These are phyloP conservation scores for Brachionus asplanchnoidis DNA, from an alignment of 1,140 invertebrate species.

Conservation along the genomic window DNA sequence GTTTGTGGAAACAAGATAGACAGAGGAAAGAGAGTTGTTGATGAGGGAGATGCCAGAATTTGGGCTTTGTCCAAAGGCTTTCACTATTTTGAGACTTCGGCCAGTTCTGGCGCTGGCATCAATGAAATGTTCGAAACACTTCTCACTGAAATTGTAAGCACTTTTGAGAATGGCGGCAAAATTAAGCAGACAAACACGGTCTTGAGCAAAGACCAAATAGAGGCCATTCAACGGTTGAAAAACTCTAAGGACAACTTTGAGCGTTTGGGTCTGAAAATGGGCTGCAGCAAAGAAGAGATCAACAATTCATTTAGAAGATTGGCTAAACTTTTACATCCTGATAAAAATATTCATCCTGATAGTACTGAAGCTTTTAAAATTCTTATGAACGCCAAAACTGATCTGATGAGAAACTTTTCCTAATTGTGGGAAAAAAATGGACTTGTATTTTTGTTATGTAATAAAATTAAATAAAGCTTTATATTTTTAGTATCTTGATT, in stretches of 20 bases:
- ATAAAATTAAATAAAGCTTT: neutral
- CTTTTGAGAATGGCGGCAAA: slow-evolving; percentile 53
- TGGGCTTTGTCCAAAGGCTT: slow-evolving; percentile 56
- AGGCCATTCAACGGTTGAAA: slow-evolving; percentile 55
- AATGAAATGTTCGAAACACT: slow-evolving; percentile 47
- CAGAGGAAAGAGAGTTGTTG: slow-evolving; percentile 48
- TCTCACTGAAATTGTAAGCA: slow-evolving; percentile 52
- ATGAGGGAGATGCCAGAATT: slow-evolving; percentile 52
- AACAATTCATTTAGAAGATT: slow-evolving; percentile 58
- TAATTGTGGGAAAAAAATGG: neutral
- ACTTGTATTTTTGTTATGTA: neutral
- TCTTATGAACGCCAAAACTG: slow-evolving; percentile 53
- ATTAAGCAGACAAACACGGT: slow-evolving; percentile 51
- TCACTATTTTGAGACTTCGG: slow-evolving; percentile 58
- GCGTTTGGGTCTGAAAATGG: slow-evolving; percentile 49
- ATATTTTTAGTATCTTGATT: neutral
- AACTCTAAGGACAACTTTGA: slow-evolving; percentile 55
- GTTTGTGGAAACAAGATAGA: slow-evolving; percentile 46
- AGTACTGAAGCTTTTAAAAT: slow-evolving; percentile 60
- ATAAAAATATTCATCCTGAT: slow-evolving; percentile 59
- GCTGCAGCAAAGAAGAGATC: slow-evolving; percentile 57
- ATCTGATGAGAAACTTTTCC: slow-evolving; percentile 48
- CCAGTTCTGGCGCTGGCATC: slow-evolving; percentile 44
- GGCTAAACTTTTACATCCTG: slow-evolving; percentile 59
- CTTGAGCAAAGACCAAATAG: slow-evolving; percentile 56